Conservation (phyloP, 1,140 invertebrate genomes). For the Halyomorpha halys region DNA sequence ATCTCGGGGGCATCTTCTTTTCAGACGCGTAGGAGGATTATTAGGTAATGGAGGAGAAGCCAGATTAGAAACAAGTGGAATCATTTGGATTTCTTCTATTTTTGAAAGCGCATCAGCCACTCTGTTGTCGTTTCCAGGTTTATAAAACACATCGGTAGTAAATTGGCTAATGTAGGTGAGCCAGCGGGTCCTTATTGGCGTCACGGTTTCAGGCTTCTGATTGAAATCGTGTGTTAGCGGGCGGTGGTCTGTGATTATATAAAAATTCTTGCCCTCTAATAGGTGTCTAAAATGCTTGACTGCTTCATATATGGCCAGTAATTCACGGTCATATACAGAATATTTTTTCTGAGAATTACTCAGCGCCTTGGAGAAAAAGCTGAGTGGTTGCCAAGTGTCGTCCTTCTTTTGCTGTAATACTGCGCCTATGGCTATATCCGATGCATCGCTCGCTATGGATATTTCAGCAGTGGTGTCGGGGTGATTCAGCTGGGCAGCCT, state of each 20-base stretch:
- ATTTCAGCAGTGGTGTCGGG: background rate
- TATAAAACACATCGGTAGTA: background rate
- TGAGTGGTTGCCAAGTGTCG: background rate
- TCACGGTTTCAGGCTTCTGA: background rate
- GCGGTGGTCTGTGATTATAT: background rate
- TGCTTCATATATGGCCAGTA: background rate
- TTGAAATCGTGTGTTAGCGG: background rate
- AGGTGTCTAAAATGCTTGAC: background rate
- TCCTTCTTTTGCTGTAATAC: background rate
- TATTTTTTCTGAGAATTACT: background rate
- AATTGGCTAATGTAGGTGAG: background rate
- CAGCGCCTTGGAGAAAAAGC: background rate
- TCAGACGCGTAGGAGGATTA: too few relatives aligned
- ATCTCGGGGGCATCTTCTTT: too few relatives aligned
- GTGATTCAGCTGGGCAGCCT: background rate
- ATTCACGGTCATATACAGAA: background rate
- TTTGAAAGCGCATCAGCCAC: background rate
- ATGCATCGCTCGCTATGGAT: background rate
- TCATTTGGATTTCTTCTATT: background rate
- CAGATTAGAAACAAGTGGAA: background rate
- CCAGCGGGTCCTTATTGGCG: background rate
- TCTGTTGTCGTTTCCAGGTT: background rate
- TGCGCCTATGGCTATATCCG: background rate
- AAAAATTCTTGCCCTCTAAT: background rate
- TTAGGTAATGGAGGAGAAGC: background rate